phyloP scores from a whole-genome alignment of 2,888 invertebrate species.

The Cryptus armator region DNA sequence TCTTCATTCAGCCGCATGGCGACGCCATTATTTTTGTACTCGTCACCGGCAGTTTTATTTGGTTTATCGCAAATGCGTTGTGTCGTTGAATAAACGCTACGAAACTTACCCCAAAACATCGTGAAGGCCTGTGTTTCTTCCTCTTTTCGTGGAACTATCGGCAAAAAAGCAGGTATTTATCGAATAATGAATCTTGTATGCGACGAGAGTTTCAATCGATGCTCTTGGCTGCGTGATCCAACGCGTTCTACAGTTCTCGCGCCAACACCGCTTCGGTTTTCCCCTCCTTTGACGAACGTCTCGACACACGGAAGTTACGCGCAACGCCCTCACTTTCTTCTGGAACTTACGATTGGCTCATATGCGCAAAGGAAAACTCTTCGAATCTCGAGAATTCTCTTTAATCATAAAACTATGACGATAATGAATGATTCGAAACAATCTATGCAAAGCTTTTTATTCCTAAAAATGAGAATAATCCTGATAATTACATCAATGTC shows the following conservation, averaged over 20 bases:
- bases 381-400: neutral
- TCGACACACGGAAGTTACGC: neutral
- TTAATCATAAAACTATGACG: neutral
- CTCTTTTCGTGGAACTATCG: neutral
- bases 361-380: neutral
- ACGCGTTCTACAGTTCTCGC: slow-evolving; percentile 66
- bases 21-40: slow-evolving; percentile 74
- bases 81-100: neutral
- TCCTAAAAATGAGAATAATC: neutral
- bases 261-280: slow-evolving; percentile 64
- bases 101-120: slow-evolving; percentile 85
- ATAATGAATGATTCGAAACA: neutral
- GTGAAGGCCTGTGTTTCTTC: slow-evolving; percentile 72
- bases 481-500: neutral
- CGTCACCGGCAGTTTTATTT: slow-evolving; percentile 68
- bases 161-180: slow-evolving; percentile 53
- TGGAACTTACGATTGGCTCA: neutral
- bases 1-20: slow-evolving; percentile 76
- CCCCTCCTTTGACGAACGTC: slow-evolving; percentile 21
- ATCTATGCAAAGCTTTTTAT: no score
- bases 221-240: slow-evolving; percentile 38
- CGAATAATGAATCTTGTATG: slow-evolving; percentile 42
- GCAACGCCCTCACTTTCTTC: slow-evolving; percentile 16
- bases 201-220: slow-evolving; percentile 18
- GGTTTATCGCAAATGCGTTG: neutral